Evolutionary conservation across 2,113 vertebrate species (phyloP).

Genomic region (Ctenomys sociabilis): DNA sequence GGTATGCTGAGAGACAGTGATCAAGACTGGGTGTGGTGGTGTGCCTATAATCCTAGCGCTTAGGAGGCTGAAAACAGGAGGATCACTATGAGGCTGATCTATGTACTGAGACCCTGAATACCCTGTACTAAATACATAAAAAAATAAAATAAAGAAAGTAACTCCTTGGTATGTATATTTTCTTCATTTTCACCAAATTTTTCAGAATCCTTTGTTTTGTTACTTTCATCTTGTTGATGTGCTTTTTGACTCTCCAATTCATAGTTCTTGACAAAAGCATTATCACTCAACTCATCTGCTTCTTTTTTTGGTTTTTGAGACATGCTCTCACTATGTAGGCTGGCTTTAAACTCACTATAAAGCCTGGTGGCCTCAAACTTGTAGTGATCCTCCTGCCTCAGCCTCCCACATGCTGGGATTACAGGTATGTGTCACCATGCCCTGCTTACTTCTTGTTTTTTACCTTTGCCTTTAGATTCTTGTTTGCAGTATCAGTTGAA

Average conservation of each 20-base stretch:
- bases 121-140: too few relatives aligned
- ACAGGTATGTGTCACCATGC: not conserved
- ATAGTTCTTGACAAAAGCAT: conserved; percentile 89
- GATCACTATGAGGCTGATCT: too few relatives aligned
- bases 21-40: too few relatives aligned
- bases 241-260: conserved; percentile 88
- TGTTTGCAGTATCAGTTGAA: conserved; percentile 88
- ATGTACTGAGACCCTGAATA: too few relatives aligned
- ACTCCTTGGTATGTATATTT: conserved; percentile 83
- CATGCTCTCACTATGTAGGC: too few relatives aligned
- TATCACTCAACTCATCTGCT: conserved; percentile 90
- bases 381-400: too few relatives aligned
- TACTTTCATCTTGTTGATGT: conserved; percentile 88
- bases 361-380: too few relatives aligned
- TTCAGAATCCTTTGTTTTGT: conserved; percentile 88
- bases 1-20: too few relatives aligned
- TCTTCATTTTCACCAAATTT: conserved; percentile 87
- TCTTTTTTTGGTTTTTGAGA: conserved; percentile 76
- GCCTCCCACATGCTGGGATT: too few relatives aligned
- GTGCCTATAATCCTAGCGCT: too few relatives aligned
- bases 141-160: not conserved
- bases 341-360: too few relatives aligned
- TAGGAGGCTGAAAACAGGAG: too few relatives aligned
- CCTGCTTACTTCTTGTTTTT: conserved; percentile 79
- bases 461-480: conserved; percentile 98